Evolutionary conservation across 2,797 vertebrate genomes (phyloP).

Genomic region (Thalassophryne amazonica): DNA sequence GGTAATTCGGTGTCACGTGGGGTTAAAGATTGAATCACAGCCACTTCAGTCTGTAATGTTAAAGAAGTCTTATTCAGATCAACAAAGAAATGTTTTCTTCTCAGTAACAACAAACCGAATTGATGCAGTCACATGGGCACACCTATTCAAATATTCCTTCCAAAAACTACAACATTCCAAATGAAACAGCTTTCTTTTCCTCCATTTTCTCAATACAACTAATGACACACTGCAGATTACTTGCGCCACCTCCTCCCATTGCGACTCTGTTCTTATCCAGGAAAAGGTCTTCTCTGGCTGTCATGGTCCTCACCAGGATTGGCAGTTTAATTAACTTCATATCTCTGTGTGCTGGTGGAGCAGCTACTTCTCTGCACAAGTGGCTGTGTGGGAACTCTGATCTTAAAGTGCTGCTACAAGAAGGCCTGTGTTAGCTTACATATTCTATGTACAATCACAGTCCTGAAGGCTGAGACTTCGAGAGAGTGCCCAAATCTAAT

Average conservation of each 20-base stretch:
- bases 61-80: background rate
- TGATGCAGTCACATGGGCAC: background rate
- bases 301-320: slow-evolving; percentile 51
- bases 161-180: background rate
- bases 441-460: background rate
- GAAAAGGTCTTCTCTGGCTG: slow-evolving; percentile 35
- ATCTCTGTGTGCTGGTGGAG: slow-evolving; percentile 52
- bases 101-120: background rate
- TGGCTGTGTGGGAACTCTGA: slow-evolving; percentile 21
- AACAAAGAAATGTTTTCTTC: background rate
- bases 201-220: background rate
- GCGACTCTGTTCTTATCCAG: slow-evolving; percentile 26
- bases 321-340: slow-evolving; percentile 76
- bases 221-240: slow-evolving; percentile 24
- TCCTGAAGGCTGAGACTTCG: background rate
- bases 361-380: slow-evolving; percentile 19
- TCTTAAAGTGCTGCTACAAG: slow-evolving; percentile 9
- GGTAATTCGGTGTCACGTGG: too few species aligned
- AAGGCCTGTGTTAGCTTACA: background rate
- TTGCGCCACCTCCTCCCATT: background rate
- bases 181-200: background rate
- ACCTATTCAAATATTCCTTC: background rate
- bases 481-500: too few species aligned
- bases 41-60: too few species aligned
- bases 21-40: too few species aligned